Evolutionary conservation across 35 echinoderm and acorn worm species (phyloP).

Genomic region (Apostichopus californicus): DNA sequence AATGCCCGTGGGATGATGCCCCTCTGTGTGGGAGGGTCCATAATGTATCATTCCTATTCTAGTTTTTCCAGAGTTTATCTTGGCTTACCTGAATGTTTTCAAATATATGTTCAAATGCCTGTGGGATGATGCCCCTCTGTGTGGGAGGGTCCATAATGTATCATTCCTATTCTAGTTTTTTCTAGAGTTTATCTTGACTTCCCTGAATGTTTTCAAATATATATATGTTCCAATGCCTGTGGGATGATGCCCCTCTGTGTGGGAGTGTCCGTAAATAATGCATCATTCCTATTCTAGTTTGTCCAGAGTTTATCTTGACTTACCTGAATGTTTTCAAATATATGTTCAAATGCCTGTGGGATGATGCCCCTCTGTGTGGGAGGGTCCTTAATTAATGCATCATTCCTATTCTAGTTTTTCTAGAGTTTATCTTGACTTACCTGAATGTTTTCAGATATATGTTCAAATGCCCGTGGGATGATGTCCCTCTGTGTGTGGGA

Average conservation of each 20-base stretch:
- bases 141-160: constrained; percentile 91
- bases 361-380: constrained; percentile 93
- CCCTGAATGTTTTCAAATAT: constrained; percentile 99
- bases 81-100: constrained; percentile 89
- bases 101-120: constrained; percentile 99
- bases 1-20: constrained; percentile 95
- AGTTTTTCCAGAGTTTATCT: no score
- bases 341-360: constrained; percentile 95
- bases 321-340: constrained; percentile 99
- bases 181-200: background rate
- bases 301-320: background rate
- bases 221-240: constrained; percentile 97
- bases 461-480: constrained; percentile 95
- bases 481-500: constrained; percentile 86
- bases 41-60: constrained; percentile 53
- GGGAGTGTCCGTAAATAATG: constrained; percentile 88
- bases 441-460: constrained; percentile 99
- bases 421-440: constrained; percentile 5
- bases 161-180: no score
- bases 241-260: constrained; percentile 94
- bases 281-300: no score
- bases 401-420: no score
- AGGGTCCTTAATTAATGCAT: constrained; percentile 94
- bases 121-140: constrained; percentile 90
- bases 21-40: constrained; percentile 87